Conservation (phyloP, 1,140 invertebrate genomes). For the Hypothenemus hampei region DNA sequence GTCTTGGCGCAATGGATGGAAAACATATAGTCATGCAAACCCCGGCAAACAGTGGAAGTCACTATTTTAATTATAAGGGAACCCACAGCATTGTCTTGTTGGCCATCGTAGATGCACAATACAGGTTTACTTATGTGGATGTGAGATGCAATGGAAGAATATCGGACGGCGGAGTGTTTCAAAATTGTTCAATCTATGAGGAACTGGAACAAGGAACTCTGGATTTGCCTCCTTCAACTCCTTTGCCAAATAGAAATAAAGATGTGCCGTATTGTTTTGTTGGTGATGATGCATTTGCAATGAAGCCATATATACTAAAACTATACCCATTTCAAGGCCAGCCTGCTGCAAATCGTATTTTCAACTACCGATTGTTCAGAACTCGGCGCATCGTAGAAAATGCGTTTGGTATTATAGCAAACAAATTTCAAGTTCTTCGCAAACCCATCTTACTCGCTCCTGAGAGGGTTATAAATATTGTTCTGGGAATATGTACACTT, state of each 20-base stretch:
- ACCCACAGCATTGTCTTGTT: conserved; percentile 30
- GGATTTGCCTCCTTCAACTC: conserved; percentile 13
- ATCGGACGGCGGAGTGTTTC: conserved; percentile 38
- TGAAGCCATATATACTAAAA: conserved; percentile 30
- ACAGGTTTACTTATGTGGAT: conserved; percentile 38
- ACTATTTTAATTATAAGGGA: conserved; percentile 30
- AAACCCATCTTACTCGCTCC: too few relatives aligned
- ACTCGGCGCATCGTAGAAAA: conserved; percentile 47
- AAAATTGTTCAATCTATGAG: conserved; percentile 20
- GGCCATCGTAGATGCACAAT: conserved; percentile 39
- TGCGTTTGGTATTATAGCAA: conserved; percentile 37
- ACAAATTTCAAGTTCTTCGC: conserved; percentile 13
- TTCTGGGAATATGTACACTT: too few relatives aligned
- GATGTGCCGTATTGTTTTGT: conserved; percentile 29
- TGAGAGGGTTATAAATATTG: too few relatives aligned
- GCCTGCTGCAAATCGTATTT: conserved; percentile 30
- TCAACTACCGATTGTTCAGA: conserved; percentile 47
- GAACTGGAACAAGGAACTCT: background rate
- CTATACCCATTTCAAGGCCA: conserved; percentile 22
- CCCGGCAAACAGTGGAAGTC: conserved; percentile 4
- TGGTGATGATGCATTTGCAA: conserved; percentile 32
- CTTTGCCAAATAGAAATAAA: conserved; percentile 22
- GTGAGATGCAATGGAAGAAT: conserved; percentile 39
- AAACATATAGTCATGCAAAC: background rate
- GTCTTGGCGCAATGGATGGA: background rate